Base-by-base conservation (phyloP, 2,888 invertebrate genomes). In the Halictus quadricinctus region DNA sequence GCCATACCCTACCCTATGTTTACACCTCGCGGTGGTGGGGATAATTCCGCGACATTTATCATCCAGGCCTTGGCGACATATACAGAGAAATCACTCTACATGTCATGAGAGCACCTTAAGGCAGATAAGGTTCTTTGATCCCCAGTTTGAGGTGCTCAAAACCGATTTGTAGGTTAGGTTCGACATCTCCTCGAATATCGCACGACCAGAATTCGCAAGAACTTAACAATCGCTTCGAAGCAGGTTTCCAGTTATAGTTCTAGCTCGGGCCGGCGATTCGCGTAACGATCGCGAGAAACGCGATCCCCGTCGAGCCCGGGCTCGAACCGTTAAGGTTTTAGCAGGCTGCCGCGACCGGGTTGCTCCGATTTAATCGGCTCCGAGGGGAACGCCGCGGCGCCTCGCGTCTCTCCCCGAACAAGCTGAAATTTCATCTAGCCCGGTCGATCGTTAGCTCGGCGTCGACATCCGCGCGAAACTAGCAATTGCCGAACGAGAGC, bases 291-390 rank as follows among this genome's bases (percentile, higher is more conserved):
- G 29, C 64, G 29, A 21, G 66, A 36, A 69, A 75, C 36, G 72
- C 58, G 76, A 83, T 76, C 79, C 60, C 66, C 7, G 29, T 29
- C 29, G 69, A 79, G 48, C 2, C 21, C 2, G n/a, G 29, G 50
- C 7, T 5, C 54, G 58, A n/a, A 48, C 74, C 74, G 79, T 84
- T 80, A 80, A 69, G 66, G 66, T 36, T 69, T 69, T 69, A 69
- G 66, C 66, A 60, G 25, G 66, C 66, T 15, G 36, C 36, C 10
- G 29, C 66, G 66, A 41, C 66, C 66, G 5, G 18, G 36, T 69
- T 69, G 66, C 66, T 41, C 36, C 66, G 66, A 41, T 69, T 69
- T 69, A 69, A 69, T 69, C 66, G 66, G 36, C 66, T 66, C 10
- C 0, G 54, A n/a, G 36, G 66, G 18, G 36, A 36, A 8, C 36